These are phyloP conservation scores for Danio aesculapii DNA, from an alignment of 2,797 vertebrate genomes.

Conservation along the genomic window DNA sequence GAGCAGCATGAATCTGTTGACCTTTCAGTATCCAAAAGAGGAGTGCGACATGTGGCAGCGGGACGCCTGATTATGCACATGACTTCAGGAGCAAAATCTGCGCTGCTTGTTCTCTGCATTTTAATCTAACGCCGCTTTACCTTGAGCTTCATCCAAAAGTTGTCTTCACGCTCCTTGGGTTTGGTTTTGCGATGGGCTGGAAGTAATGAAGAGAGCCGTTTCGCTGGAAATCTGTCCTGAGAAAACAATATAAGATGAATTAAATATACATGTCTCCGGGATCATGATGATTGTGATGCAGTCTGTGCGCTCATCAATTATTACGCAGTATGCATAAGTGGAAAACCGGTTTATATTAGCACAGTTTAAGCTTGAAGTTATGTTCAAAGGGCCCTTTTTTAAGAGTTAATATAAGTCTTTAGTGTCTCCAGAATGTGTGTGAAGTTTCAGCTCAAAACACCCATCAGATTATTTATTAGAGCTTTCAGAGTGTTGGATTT, in stretches of 20 bases:
- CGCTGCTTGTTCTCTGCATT: not conserved
- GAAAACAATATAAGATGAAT: not conserved
- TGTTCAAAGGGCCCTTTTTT: no score
- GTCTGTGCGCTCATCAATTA: not conserved
- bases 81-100: slow-evolving; percentile 1
- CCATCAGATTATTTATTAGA: no score
- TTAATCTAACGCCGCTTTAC: not conserved
- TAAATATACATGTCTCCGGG: not conserved
- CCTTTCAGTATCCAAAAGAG: not conserved
- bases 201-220: not conserved
- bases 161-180: not conserved
- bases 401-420: no score
- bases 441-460: no score
- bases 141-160: not conserved
- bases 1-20: not conserved
- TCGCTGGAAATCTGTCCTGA: not conserved
- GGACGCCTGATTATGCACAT: slow-evolving; percentile 19
- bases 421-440: no score
- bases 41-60: not conserved
- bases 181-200: not conserved
- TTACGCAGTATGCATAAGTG: not conserved
- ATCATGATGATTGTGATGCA: slow-evolving; percentile 3
- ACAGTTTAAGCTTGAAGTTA: no score
- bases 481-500: no score
- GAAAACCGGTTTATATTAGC: no score